Evolutionary conservation across 2,113 vertebrate genomes (phyloP), one percentile per base, ranked within the genome.

Genomic region (Mola mola): DNA sequence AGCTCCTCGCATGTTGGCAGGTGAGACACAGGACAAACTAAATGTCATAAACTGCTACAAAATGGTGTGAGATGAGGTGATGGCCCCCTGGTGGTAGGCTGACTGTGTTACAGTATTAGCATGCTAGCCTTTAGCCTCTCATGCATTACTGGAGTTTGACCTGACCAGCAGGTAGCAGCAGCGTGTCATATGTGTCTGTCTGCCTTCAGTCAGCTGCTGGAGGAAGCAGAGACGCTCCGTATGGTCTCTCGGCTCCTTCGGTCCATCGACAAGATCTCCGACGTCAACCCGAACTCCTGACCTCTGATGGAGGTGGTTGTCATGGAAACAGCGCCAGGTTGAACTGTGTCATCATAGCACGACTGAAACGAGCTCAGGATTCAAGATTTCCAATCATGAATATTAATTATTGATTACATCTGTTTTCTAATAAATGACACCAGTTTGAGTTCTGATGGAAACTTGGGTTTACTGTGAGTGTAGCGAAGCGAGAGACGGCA

Each of bases 191-290:
- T 15, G 13, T 55, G 16, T 6, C 15, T 52, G 13, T 16, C 21
- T 66, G 7, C 15, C 12, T 56, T 0, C 78, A 92, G 90, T 38
- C 86, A 83, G 62, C 79, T 92, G 65, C 12, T 90, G 64, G 81
- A 67, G 5, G 90, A 87, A 55, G 83, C 87, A 37, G 88, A 92
- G 40, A 83, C 82, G 13, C 72, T 92, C 3, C 73, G 25, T 58
- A 29, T 91, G 21, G 88, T 90, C 5, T 91, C 90, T 31, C 85
- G 91, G 57, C 79, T 92, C 36, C 84, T 92, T 8, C 52, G 56
- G 29, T 92, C 90, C 69, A 90, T 92, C 7, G 90, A 92, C 44
- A 90, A 83, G 61, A 87, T 92, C n/a, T 78, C 86, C 1, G 44
- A 36, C 25, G 25, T 89, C 13, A 37, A 73, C 48, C 9, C 71